Conservation (phyloP, 2,797 vertebrate genomes). For the Spea hammondii region DNA sequence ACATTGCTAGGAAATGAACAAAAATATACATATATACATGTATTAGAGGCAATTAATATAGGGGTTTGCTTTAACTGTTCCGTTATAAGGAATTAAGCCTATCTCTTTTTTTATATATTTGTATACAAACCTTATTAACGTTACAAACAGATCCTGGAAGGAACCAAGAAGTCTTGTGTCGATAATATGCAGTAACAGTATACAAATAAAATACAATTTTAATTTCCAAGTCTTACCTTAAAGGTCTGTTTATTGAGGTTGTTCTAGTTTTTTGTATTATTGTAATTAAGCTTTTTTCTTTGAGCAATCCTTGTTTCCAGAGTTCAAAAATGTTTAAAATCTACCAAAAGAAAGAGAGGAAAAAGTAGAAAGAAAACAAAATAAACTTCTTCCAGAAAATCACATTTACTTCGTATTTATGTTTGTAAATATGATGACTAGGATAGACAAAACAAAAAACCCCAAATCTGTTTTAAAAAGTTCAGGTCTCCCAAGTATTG, state of each 20-base stretch:
- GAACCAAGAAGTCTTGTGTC: too few relatives aligned
- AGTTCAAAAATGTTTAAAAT: constrained; percentile 7
- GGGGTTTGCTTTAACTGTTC: too few relatives aligned
- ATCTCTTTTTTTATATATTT: too few relatives aligned
- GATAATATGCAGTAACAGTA: too few relatives aligned
- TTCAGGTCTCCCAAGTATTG: constrained; percentile 14
- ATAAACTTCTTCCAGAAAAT: constrained; percentile 25
- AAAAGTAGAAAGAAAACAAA: constrained; percentile 10
- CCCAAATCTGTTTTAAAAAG: neutral
- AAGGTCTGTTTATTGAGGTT: constrained; percentile 5
- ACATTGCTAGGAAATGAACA: constrained; percentile 11
- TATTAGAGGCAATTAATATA: too few relatives aligned
- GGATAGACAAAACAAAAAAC: neutral
- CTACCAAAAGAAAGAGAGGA: neutral
- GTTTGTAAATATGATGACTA: neutral
- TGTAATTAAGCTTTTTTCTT: neutral
- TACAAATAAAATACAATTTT: too few relatives aligned
- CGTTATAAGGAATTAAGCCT: too few relatives aligned
- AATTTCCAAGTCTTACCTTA: constrained; percentile 30
- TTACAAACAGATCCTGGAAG: too few relatives aligned
- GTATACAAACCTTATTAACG: too few relatives aligned
- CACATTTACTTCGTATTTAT: constrained; percentile 16
- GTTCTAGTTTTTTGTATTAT: neutral
- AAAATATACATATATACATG: neutral
- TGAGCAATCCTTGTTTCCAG: constrained; percentile 20